Evolutionary conservation across 64 coral and sea anemone species (phyloP).

Genomic region (Exaiptasia diaphana): DNA sequence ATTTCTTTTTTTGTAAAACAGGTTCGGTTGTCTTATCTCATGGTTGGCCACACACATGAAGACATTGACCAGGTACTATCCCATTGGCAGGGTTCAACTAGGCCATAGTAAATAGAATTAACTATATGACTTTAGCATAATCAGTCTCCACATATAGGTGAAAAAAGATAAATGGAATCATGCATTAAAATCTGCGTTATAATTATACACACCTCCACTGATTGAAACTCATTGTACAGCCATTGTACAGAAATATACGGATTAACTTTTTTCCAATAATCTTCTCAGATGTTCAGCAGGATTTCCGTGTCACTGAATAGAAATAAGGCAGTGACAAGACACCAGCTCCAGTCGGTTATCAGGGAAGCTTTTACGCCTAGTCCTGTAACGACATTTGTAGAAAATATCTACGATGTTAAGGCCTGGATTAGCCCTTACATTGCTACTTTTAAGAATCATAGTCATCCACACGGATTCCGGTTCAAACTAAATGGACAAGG

Average conservation of each 20-base stretch:
- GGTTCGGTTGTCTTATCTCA: slow-evolving; percentile 9
- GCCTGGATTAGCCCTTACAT: slow-evolving; percentile 35
- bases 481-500: slow-evolving; percentile 36
- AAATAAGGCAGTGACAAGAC: slow-evolving; percentile 17
- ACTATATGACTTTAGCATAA: neutral
- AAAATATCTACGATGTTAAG: slow-evolving; percentile 54
- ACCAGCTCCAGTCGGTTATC: neutral
- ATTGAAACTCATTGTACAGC: too few species aligned
- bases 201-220: too few species aligned
- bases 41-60: slow-evolving; percentile 26
- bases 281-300: slow-evolving; percentile 51
- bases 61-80: slow-evolving; percentile 19
- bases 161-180: too few species aligned
- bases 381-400: slow-evolving; percentile 1
- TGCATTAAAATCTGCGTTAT: too few species aligned
- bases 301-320: slow-evolving; percentile 26
- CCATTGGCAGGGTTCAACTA: too few species aligned
- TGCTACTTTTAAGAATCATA: slow-evolving; percentile 30
- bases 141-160: neutral
- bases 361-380: neutral
- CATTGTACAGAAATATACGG: neutral
- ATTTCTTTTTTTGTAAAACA: too few species aligned
- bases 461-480: slow-evolving; percentile 17
- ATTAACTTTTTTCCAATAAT: neutral
- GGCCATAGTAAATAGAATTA: neutral